Base-by-base conservation (phyloP, 2,888 invertebrate genomes). In the Euplagia quadripunctaria region DNA sequence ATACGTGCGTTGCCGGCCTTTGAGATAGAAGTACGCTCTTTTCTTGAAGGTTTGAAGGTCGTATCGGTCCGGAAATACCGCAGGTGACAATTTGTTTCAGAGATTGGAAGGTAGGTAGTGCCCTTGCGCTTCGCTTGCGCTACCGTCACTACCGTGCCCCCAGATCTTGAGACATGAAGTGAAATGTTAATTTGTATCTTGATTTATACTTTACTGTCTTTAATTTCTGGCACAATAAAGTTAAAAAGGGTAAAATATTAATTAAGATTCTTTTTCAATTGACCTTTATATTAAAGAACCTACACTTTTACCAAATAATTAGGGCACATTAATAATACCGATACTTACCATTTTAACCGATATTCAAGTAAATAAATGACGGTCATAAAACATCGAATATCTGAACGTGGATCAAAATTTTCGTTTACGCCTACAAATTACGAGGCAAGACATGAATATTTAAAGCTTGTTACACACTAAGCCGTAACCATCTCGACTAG, bases 391-490 rank as follows among this genome's bases (percentile, higher is more conserved):
- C 64, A 70, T 41, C 46, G 46, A 16, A n/a, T 16, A 68, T 65
- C 12, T 69, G 31, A 41, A 17, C 12, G 31, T 49, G 52, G 71
- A 68, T 17, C 42, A 66, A 49, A 55, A 68, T 74, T 70, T 68
- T 69, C 69, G 41, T 73, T 68, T 77, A 71, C 42, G 70, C 49
- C 67, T 43, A 14, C n/a, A 71, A 71, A 71, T 58, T 42, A 67
- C 49, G 11, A 61, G 41, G 65, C 46, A 46, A 67, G 46, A 41
- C 41, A 61, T 71, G 66, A 67, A 66, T 67, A 61, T 58, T 66
- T 67, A 41, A 73, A 64, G 55, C 49, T 55, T 11, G 16, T 58
- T 43, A 66, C 31, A 46, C 49, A 78, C 68, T 49, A 61, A 42
- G 20, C 69, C n/a, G 49, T 71, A 76, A 14, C 66, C 31, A 41